phyloP scores from a whole-genome alignment of 2,888 invertebrate genomes.

The Amblyjoppa proteus region DNA sequence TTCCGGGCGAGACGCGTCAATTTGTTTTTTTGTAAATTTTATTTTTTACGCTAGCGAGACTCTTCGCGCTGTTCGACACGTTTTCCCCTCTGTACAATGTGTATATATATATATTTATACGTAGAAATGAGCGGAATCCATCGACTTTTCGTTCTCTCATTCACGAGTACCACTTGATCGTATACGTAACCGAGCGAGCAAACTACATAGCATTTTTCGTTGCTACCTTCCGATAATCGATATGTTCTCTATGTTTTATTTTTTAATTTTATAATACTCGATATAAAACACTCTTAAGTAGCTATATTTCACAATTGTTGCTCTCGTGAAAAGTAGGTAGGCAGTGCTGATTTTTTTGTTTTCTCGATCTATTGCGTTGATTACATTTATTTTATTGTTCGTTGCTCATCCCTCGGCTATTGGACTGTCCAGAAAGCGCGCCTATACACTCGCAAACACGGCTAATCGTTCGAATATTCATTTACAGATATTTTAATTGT shows the following conservation, averaged over 20 bases:
- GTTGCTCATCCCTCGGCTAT: conserved; percentile 73
- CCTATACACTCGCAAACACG: background rate
- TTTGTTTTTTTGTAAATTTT: background rate
- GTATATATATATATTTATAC: conserved; percentile 39
- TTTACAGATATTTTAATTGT: background rate
- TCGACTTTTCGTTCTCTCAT: conserved; percentile 32
- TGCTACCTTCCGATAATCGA: conserved; percentile 54
- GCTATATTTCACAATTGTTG: conserved; percentile 66
- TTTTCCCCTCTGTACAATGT: conserved; percentile 62
- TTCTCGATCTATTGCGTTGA: conserved; percentile 59
- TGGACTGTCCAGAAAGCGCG: conserved; percentile 74
- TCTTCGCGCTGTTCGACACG: conserved; percentile 44
- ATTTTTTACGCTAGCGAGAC: conserved; percentile 33
- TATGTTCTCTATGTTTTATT: conserved; percentile 59
- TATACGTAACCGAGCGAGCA: conserved; percentile 38
- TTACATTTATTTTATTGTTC: conserved; percentile 38
- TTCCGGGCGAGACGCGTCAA: conserved; percentile 29
- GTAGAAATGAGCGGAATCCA: conserved; percentile 46
- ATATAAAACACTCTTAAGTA: conserved; percentile 65
- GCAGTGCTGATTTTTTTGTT: conserved; percentile 65
- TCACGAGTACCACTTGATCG: conserved; percentile 46
- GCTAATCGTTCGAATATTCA: background rate
- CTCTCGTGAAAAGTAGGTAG: conserved; percentile 72
- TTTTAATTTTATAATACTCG: conserved; percentile 42
- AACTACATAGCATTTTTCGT: conserved; percentile 57